These are phyloP conservation scores for Pollenia griseotomentosa DNA, from an alignment of 2,888 invertebrate species.

Conservation along the genomic window DNA sequence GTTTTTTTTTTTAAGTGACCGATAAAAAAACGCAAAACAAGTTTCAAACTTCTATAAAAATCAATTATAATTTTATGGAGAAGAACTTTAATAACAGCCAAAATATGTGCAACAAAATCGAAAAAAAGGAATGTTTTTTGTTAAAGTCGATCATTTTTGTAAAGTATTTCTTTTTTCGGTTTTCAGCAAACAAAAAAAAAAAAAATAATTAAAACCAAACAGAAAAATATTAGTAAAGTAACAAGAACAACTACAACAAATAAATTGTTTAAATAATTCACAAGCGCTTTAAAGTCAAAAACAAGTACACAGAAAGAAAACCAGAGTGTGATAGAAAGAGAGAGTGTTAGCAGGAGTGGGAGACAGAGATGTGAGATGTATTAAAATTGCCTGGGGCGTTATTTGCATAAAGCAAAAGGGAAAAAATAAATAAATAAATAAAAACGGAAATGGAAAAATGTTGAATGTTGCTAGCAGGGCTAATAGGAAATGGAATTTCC, in stretches of 20 bases:
- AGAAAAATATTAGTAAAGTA: neutral
- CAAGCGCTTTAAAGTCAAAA: constrained; percentile 9
- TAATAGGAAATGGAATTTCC: constrained; percentile 72
- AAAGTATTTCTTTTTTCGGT: neutral
- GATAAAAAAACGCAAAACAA: neutral
- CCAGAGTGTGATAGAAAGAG: neutral
- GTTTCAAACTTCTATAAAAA: neutral
- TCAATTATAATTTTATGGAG: constrained; percentile 20
- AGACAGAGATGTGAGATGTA: neutral
- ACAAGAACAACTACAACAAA: constrained; percentile 7
- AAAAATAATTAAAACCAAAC: too few relatives aligned
- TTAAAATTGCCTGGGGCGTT: constrained; percentile 22
- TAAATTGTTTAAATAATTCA: constrained; percentile 52
- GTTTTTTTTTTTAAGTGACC: too few relatives aligned
- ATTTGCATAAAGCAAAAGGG: constrained; percentile 27
- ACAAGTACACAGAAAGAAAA: constrained; percentile 5
- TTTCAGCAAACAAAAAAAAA: neutral
- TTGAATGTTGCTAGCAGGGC: constrained; percentile 66
- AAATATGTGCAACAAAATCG: constrained; percentile 43
- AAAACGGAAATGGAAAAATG: constrained; percentile 67
- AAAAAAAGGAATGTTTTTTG: constrained; percentile 15
- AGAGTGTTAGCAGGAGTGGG: neutral
- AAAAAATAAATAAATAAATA: constrained; percentile 40
- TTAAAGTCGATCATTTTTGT: neutral
- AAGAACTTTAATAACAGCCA: constrained; percentile 6